Conservation (phyloP, 30 jellyfish, hydroid and myxozoan species). For the Pelagia noctiluca region DNA sequence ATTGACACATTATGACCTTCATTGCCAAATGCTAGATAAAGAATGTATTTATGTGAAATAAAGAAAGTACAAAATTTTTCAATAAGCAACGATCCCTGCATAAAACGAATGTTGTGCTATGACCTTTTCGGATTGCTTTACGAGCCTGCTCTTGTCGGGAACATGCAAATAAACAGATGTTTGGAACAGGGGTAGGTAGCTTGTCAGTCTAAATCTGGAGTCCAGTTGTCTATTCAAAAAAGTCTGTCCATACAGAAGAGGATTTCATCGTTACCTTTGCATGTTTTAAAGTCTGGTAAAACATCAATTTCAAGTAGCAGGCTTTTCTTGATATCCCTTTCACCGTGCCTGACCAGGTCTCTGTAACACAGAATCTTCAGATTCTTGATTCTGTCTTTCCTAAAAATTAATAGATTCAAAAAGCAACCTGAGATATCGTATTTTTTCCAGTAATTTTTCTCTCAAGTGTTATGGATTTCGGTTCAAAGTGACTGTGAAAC, state of each 20-base stretch:
- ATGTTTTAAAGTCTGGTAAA: slow-evolving; percentile 58
- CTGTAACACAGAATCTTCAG: slow-evolving; percentile 85
- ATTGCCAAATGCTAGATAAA: too few relatives aligned
- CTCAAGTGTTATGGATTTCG: too few relatives aligned
- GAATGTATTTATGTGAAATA: too few relatives aligned
- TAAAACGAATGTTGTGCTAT: too few relatives aligned
- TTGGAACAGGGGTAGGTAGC: neutral
- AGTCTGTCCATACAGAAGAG: neutral
- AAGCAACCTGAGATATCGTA: neutral
- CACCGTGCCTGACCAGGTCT: slow-evolving; percentile 87
- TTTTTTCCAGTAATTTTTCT: slow-evolving; percentile 45
- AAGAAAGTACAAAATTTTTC: too few relatives aligned
- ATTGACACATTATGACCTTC: too few relatives aligned
- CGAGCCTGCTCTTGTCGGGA: too few relatives aligned
- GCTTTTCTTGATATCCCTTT: slow-evolving; percentile 83
- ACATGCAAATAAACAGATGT: too few relatives aligned
- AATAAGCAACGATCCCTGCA: too few relatives aligned
- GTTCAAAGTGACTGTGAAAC: too few relatives aligned
- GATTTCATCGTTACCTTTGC: slow-evolving; percentile 42
- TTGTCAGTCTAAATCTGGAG: neutral
- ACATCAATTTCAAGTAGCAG: slow-evolving; percentile 58
- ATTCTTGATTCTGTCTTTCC: slow-evolving; percentile 49
- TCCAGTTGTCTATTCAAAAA: too few relatives aligned
- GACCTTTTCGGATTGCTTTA: too few relatives aligned
- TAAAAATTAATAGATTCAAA: slow-evolving; percentile 3